Evolutionary conservation across 2,888 invertebrate species (phyloP), one percentile per base, ranked within the genome.

Genomic region (Epinotia bilunana): DNA sequence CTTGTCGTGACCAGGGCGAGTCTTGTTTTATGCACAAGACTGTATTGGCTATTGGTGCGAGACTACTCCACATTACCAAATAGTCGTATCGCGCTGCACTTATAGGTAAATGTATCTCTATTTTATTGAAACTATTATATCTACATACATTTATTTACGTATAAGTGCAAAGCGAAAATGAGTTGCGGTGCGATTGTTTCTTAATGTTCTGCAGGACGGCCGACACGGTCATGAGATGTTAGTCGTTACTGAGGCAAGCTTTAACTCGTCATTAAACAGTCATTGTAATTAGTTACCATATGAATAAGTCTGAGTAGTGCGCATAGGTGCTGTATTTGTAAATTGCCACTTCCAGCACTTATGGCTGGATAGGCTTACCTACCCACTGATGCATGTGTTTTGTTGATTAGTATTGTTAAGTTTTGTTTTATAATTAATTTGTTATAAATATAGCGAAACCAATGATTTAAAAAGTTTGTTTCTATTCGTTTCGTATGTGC

Each of bases 311-410:
- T 84, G 84, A 84, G 43, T 76, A 76, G 77, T 79, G 60, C 53
- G 62, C 67, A 60, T 79, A 78, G 71, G 79, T 81, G 80, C 78
- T 80, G 73, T 77, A 61, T 63, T 74, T 72, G 69, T 78, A 73
- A 73, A 49, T 65, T 33, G 69, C 60, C 57, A n/a, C 13, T 28
- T 72, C 63, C 33, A 63, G 49, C 53, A 53, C 64, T 49, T 16
- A 49, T 20, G 23, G 53, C 55, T 69, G 71, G 72, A 62, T 61
- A 63, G 64, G 72, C 72, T 78, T 72, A 70, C 57, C 75, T 82
- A 80, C 86, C 89, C 87, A 90, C 89, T 90, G 89, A 88, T 84
- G 87, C 83, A 86, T 84, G 83, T 87, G 88, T 87, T 82, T 84
- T 90, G 88, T 91, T 90, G 88, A 84, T 84, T 79, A 83, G 80